Base-by-base conservation (phyloP, 1,140 invertebrate genomes). In the Drosophila fuyamai region DNA sequence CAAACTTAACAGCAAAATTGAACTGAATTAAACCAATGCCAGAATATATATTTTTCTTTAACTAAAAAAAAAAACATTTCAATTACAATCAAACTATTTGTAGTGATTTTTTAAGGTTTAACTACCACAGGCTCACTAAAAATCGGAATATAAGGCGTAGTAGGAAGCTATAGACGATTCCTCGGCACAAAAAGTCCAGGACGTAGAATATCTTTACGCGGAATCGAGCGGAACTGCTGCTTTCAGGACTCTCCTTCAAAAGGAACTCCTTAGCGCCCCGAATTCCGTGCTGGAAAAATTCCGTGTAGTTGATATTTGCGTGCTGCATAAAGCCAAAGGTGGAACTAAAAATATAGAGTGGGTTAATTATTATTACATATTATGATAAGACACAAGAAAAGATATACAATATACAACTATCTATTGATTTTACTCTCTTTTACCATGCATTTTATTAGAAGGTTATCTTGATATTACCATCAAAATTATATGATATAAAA, bases 241-340 rank as follows among this genome's bases (percentile, higher is more conserved):
- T 93, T 0, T 93, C 92, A 23, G 94, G 91, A 46, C 93, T 93
- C 67, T 95, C 95, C 0, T 95, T 93, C 13, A 95, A 50, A 4
- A 96, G 79, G 78, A 93, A 95, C 56, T 92, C 91, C 74, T 94
- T 94, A 0, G 93, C 93, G 0, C 94, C 95, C 0, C 93, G 88
- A 4, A 94, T 91, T 29, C 91, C 93, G n/a, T 94, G 90, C 27
- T 91, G 93, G 48, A 94, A 94, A 76, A 93, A 94, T 2, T 93
- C 85, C 40, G 90, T 76, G 3, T 92, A 79, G 41, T 94, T 93
- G 4, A 93, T 72, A 9, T 93, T 83, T 41, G 93, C 93, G 29
- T 93, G 81, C 7, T 93, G 83, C 61, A 92, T 56, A 18, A 92
- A 91, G 0, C 91, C 77, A 60, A 92, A 92, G 12, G 27, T 48